A percentile compares a stretch with the other conserved stretches of the same genome.
These are phyloP conservation scores for Sisor rabdophorus DNA, from an alignment of 2,113 vertebrate genomes.

Conservation along the genomic window DNA sequence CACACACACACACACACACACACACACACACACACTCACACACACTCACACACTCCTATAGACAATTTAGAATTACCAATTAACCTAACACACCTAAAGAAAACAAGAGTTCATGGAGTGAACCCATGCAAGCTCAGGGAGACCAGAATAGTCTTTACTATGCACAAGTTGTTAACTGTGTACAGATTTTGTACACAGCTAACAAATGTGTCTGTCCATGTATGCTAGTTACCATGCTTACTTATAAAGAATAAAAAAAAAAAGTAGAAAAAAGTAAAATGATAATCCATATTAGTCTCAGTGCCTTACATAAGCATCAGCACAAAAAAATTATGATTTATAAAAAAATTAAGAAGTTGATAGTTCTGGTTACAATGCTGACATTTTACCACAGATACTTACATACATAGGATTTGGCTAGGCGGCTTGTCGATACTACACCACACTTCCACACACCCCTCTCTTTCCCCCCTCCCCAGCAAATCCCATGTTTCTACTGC, in stretches of 20 bases:
- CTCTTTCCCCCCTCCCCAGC: not conserved
- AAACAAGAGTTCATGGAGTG: too few species aligned
- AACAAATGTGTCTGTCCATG: not conserved
- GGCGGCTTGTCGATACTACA: not conserved
- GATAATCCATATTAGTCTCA: not conserved
- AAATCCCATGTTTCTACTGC: not conserved
- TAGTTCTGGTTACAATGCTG: slow-evolving; percentile 42
- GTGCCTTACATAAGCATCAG: slow-evolving; percentile 39
- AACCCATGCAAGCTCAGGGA: too few species aligned
- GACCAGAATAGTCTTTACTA: too few species aligned
- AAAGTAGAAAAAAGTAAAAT: not conserved
- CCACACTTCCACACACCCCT: too few species aligned
- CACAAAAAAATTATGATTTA: slow-evolving; percentile 37
- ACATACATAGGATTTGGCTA: slow-evolving; percentile 37
- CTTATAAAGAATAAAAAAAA: too few species aligned
- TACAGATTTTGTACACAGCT: not conserved
- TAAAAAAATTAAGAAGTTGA: slow-evolving; percentile 33
- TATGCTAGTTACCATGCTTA: not conserved
- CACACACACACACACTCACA: too few species aligned
- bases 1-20: too few species aligned
- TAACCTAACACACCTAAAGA: too few species aligned
- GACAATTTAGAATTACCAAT: too few species aligned
- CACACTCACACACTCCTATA: too few species aligned
- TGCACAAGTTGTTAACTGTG: too few species aligned
- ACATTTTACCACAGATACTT: slow-evolving; percentile 45